phyloP scores from a whole-genome alignment of 2,888 invertebrate genomes.

The Drosophila colorata region DNA sequence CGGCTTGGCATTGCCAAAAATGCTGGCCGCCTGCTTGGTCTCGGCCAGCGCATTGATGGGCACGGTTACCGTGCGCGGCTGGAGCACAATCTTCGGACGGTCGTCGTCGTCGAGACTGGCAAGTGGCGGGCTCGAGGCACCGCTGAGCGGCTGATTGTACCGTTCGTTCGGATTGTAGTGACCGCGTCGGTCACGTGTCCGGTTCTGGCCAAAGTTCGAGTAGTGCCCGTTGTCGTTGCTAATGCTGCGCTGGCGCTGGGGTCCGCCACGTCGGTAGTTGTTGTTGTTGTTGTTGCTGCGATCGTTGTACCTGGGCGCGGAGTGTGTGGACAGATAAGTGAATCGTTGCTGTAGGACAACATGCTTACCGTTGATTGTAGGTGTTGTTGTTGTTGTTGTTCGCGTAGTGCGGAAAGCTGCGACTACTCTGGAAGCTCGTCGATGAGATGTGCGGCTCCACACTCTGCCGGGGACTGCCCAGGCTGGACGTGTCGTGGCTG shows the following conservation, averaged over 20 bases:
- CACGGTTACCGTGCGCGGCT: slow-evolving; percentile 93
- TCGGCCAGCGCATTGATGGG: slow-evolving; percentile 94
- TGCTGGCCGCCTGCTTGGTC: slow-evolving; percentile 93
- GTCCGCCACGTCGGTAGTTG: slow-evolving; percentile 49
- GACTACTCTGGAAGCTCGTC: slow-evolving; percentile 54
- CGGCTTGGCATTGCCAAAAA: slow-evolving; percentile 97
- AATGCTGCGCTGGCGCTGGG: slow-evolving; percentile 60
- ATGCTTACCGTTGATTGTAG: slow-evolving; percentile 53
- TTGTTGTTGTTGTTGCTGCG: slow-evolving; percentile 31
- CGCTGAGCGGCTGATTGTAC: neutral
- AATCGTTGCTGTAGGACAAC: neutral
- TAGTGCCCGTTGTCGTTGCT: slow-evolving; percentile 76
- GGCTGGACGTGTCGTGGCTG: slow-evolving; percentile 38
- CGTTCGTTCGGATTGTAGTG: slow-evolving; percentile 68
- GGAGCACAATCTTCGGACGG: slow-evolving; percentile 92
- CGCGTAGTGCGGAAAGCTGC: slow-evolving; percentile 53
- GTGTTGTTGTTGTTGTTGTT: slow-evolving; percentile 26
- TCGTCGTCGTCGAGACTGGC: slow-evolving; percentile 86
- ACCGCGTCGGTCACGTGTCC: slow-evolving; percentile 69
- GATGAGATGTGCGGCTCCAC: slow-evolving; percentile 33
- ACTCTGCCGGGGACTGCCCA: slow-evolving; percentile 36
- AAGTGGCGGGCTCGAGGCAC: slow-evolving; percentile 2
- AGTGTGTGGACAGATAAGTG: neutral
- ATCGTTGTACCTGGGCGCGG: slow-evolving; percentile 6
- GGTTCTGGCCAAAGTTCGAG: slow-evolving; percentile 80